A percentile compares a stretch with the other conserved stretches of the same genome.
Evolutionary conservation across 2,797 vertebrate species (phyloP).

Genomic region (Distichodus sexfasciatus): DNA sequence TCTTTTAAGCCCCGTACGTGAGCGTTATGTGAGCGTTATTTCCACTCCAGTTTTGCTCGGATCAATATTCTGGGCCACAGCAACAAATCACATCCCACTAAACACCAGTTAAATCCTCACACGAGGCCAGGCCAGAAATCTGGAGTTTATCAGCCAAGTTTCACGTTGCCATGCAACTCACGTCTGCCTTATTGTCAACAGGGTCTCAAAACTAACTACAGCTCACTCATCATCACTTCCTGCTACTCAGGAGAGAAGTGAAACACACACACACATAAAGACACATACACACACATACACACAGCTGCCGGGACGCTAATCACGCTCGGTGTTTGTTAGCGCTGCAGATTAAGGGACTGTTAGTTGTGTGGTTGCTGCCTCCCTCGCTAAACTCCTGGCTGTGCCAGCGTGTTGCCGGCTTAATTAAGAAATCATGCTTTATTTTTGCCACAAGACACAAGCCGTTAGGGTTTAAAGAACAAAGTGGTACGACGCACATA

Average conservation of each 20-base stretch:
- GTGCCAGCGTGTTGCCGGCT: not conserved
- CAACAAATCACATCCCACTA: not conserved
- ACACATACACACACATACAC: not conserved
- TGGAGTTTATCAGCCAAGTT: not conserved
- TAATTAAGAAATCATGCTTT: slow-evolving; percentile 48
- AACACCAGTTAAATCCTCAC: not conserved
- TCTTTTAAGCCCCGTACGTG: not conserved
- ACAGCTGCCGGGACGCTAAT: not conserved
- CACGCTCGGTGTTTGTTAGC: slow-evolving; percentile 2
- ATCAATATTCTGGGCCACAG: not conserved
- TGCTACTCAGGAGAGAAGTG: not conserved
- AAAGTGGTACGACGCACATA: slow-evolving; percentile 18
- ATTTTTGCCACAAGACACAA: slow-evolving; percentile 22
- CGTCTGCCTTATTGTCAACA: not conserved
- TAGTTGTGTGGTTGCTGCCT: slow-evolving; percentile 3
- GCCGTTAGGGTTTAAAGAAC: slow-evolving; percentile 16
- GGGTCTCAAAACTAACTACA: slow-evolving; percentile 3
- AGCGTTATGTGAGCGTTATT: not conserved
- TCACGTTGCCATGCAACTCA: not conserved
- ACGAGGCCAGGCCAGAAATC: too few relatives aligned
- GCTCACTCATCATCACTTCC: not conserved
- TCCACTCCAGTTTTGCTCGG: not conserved
- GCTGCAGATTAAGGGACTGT: slow-evolving; percentile 16
- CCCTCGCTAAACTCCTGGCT: slow-evolving; percentile 4
- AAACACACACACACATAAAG: not conserved